Evolutionary conservation across 2,888 invertebrate genomes (phyloP), one percentile per base, ranked within the genome.

Genomic region (Diabrotica balteata): DNA sequence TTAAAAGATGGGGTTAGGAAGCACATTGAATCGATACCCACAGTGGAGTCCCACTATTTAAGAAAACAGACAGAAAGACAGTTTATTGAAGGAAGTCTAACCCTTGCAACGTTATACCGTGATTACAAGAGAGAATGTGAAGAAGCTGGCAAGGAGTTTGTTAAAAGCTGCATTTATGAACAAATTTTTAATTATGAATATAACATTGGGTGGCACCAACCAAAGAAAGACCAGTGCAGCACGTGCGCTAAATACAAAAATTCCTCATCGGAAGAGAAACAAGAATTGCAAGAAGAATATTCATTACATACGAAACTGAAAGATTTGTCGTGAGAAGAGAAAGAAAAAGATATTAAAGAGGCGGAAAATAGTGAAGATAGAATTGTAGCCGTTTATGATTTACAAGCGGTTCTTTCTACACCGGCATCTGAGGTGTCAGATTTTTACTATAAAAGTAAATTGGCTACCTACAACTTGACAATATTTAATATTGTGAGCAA

Each of bases 401-500:
- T 46, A 46, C 46, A 46, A 46, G 46, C 46, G 46, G 46, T 46
- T 46, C 46, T 46, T 46, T 46, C 46, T 46, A 46, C 46, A 46
- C 7, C 8, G 46, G 46, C 46, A 46, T 46, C 46, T 46, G 46
- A 46, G 46, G 46, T 46, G 46, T 46, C 46, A 46, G 46, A 46
- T 46, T 46, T 46, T 46, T 46, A 46, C 10, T 46, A 46, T 46
- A 46, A 17, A 17, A 17, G 17, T 17, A 17, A 17, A 17, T 17
- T 17, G 17, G 17, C 17, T 17, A 17, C 17, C 17, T 17, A 17
- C 17, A 17, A 17, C 17, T 17, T 17, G 17, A 17, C 17, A 17
- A 17, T 17, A 17, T 17, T 17, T 17, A 17, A 17, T 17, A 17
- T 17, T 17, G 17, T 17, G 17, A 17, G 17, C 17, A 17, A 17